These are phyloP conservation scores for Argentina silus DNA, from an alignment of 2,797 vertebrate species.

Conservation along the genomic window DNA sequence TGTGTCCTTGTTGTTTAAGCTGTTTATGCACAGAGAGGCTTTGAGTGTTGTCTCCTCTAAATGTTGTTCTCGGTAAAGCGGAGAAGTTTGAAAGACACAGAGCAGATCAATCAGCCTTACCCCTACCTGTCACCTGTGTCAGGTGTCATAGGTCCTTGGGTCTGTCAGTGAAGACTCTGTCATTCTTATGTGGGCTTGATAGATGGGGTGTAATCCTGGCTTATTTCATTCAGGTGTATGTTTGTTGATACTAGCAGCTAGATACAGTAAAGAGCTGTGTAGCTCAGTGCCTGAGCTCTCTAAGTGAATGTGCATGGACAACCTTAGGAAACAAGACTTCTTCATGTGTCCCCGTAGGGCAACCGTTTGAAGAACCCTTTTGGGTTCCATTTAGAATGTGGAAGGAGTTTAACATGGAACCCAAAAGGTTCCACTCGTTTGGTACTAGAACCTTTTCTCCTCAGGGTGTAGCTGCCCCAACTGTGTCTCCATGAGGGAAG, in stretches of 20 bases:
- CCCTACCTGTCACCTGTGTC: conserved; percentile 54
- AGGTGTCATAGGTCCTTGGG: conserved; percentile 63
- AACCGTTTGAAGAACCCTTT: background rate
- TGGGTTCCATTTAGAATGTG: background rate
- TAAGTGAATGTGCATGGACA: conserved; percentile 6
- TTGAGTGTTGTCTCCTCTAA: conserved; percentile 60
- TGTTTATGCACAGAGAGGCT: conserved; percentile 64
- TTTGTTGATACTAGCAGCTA: conserved; percentile 49
- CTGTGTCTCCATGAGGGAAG: too few relatives aligned
- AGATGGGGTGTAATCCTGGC: conserved; percentile 72
- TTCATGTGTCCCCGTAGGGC: background rate
- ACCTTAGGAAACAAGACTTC: background rate
- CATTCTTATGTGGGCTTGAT: conserved; percentile 63
- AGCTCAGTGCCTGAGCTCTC: conserved; percentile 37
- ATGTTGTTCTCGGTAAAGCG: conserved; percentile 55
- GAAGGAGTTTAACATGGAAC: too few relatives aligned
- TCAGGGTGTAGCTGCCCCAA: too few relatives aligned
- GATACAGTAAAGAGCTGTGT: conserved; percentile 46
- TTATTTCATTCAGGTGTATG: conserved; percentile 68
- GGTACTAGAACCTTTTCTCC: too few relatives aligned
- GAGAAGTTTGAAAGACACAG: conserved; percentile 63
- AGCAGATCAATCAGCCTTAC: conserved; percentile 76
- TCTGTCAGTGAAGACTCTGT: conserved; percentile 42
- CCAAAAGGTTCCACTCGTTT: too few relatives aligned
- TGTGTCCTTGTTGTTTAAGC: conserved; percentile 49